A percentile compares a stretch with the other conserved stretches of the same genome.
Evolutionary conservation across 2,797 vertebrate genomes (phyloP).

Genomic region (Periophthalmus magnuspinnatus): DNA sequence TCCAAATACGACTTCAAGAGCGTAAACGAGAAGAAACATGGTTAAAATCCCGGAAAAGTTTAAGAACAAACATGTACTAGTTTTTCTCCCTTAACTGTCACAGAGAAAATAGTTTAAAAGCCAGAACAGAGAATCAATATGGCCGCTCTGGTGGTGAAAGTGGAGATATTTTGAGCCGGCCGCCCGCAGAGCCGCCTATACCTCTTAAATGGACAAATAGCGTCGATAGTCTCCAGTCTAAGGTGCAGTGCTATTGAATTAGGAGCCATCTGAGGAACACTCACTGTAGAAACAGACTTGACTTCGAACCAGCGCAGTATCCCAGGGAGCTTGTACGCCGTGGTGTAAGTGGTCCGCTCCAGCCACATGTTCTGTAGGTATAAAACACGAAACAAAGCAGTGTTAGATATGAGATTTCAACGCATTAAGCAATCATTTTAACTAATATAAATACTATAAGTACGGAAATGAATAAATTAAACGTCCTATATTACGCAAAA

Average conservation of each 20-base stretch:
- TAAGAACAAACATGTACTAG: too few relatives aligned
- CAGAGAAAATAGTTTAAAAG: conserved; percentile 32
- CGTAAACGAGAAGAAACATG: too few relatives aligned
- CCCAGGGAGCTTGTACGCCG: conserved; percentile 81
- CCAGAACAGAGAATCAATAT: conserved; percentile 49
- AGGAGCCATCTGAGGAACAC: conserved; percentile 43
- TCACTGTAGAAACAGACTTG: conserved; percentile 75
- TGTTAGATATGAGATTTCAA: background rate
- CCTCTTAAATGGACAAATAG: conserved; percentile 63
- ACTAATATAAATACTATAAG: too few relatives aligned
- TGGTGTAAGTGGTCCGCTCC: conserved; percentile 79
- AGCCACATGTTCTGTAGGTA: conserved; percentile 83
- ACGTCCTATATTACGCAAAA: too few relatives aligned
- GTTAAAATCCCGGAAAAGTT: too few relatives aligned
- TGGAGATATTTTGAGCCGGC: conserved; percentile 30
- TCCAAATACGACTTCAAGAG: too few relatives aligned
- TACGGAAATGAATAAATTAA: too few relatives aligned
- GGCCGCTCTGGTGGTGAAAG: conserved; percentile 29
- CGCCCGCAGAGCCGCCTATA: conserved; percentile 49
- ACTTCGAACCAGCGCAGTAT: conserved; percentile 85
- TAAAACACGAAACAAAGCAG: background rate
- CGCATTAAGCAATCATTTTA: too few relatives aligned
- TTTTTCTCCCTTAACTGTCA: too few relatives aligned
- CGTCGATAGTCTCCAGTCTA: conserved; percentile 48
- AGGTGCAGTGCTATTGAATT: conserved; percentile 51